phyloP scores from a whole-genome alignment of 64 coral and sea anemone species.

The Platygyra sinensis region DNA sequence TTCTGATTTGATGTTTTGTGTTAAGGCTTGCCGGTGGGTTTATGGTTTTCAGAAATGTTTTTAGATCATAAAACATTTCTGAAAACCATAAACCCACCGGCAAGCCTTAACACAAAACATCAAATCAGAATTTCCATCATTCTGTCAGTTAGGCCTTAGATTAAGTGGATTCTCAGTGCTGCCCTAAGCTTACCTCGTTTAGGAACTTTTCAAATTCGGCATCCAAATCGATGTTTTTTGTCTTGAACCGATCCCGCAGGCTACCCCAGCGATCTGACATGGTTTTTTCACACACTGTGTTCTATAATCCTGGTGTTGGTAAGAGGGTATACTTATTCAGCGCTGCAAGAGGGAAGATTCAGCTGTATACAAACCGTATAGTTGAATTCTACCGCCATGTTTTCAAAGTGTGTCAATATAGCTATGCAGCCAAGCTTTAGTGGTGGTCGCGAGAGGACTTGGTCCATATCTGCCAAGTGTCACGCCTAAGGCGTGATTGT shows the following conservation, averaged over 20 bases:
- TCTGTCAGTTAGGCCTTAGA: no score
- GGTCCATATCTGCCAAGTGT: no score
- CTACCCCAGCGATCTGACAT: slow-evolving; percentile 87
- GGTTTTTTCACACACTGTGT: neutral
- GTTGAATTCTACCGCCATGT: slow-evolving; percentile 9
- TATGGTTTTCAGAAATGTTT: no score
- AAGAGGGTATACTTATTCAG: neutral
- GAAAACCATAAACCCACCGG: no score
- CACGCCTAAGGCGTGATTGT: no score
- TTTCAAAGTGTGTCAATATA: slow-evolving; percentile 43
- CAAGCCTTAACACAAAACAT: no score
- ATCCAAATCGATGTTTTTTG: slow-evolving; percentile 86
- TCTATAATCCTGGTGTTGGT: neutral
- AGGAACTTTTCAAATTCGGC: slow-evolving; percentile 99
- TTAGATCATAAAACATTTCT: no score
- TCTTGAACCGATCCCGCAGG: slow-evolving; percentile 66
- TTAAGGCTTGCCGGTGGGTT: no score
- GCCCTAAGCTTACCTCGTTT: slow-evolving; percentile 76
- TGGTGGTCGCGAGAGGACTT: neutral
- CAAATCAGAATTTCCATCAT: no score
- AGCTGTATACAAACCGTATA: no score
- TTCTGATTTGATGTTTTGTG: no score
- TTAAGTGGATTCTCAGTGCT: no score
- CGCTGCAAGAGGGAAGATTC: neutral
- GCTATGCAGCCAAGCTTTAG: slow-evolving; percentile 23